These are phyloP conservation scores for Paedocypris micromegethes DNA, from an alignment of 2,797 vertebrate species.

Conservation along the genomic window DNA sequence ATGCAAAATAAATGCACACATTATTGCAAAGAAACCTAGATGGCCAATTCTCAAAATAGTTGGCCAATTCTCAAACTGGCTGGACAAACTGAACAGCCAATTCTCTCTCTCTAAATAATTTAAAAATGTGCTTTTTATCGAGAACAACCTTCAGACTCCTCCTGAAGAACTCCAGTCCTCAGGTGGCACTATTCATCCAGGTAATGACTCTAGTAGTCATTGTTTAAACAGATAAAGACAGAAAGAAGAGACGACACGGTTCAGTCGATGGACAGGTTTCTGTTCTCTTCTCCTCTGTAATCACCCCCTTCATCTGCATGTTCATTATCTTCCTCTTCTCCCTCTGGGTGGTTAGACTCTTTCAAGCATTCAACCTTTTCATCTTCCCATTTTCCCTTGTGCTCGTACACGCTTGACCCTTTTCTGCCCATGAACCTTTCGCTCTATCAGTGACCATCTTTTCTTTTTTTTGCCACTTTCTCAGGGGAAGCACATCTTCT, in stretches of 20 bases:
- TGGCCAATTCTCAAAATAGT: no score
- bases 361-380: constrained; percentile 35
- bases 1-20: no score
- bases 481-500: constrained; percentile 47
- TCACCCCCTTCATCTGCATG: constrained; percentile 43
- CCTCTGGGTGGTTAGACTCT: constrained; percentile 34
- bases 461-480: constrained; percentile 52
- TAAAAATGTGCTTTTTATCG: not conserved
- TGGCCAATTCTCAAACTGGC: no score
- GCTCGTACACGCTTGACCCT: constrained; percentile 33
- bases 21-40: no score
- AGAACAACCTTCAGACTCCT: constrained; percentile 18
- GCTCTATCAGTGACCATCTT: constrained; percentile 55
- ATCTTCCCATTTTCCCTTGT: constrained; percentile 33
- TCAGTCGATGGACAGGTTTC: constrained; percentile 44
- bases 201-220: constrained; percentile 13
- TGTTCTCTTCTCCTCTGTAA: constrained; percentile 33
- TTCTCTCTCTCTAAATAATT: no score
- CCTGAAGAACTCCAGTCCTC: constrained; percentile 1
- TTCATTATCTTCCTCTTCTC: constrained; percentile 44
- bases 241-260: constrained; percentile 36
- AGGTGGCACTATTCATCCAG: not conserved
- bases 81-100: no score
- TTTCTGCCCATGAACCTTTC: constrained; percentile 39
- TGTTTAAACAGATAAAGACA: constrained; percentile 35